Percentiles rank a stretch among this genome's conserved stretches.
These are phyloP conservation scores for Rhamnusium bicolor DNA, from an alignment of 2,888 invertebrate species.

Conservation along the genomic window DNA sequence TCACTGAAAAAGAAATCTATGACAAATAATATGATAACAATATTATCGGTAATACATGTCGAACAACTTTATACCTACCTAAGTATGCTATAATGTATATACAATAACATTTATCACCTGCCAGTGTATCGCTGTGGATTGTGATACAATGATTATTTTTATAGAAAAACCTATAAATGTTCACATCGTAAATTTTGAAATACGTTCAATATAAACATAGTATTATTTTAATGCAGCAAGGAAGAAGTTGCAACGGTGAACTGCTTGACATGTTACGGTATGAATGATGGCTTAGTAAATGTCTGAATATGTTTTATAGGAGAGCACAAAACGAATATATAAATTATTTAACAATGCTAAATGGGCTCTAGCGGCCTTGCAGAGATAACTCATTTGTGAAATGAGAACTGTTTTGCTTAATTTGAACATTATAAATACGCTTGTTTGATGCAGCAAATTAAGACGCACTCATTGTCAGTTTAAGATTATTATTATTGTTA, in stretches of 20 bases:
- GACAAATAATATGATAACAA: constrained; percentile 16
- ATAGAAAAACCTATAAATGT: constrained; percentile 36
- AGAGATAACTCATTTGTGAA: constrained; percentile 39
- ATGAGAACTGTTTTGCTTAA: too few relatives aligned
- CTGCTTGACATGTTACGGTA: constrained; percentile 29
- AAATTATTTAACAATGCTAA: constrained; percentile 36
- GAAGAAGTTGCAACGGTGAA: constrained; percentile 33
- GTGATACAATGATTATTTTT: constrained; percentile 36
- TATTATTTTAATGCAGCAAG: constrained; percentile 35
- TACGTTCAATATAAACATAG: constrained; percentile 37
- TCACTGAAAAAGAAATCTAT: background rate
- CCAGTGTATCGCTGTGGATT: constrained; percentile 21
- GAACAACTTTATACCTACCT: constrained; percentile 31
- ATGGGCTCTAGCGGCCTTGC: constrained; percentile 13
- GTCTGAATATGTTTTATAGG: constrained; percentile 40
- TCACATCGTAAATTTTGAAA: constrained; percentile 43
- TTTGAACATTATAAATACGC: too few relatives aligned
- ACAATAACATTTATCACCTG: constrained; percentile 39
- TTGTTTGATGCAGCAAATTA: too few relatives aligned
- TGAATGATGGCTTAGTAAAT: constrained; percentile 42
- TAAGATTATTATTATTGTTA: too few relatives aligned
- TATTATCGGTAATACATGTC: constrained; percentile 21
- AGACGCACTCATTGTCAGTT: too few relatives aligned
- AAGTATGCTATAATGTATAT: constrained; percentile 26
- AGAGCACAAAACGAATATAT: constrained; percentile 25